Base-by-base conservation (phyloP, 2,113 vertebrate genomes). In the Brachypteracias leptosomus region DNA sequence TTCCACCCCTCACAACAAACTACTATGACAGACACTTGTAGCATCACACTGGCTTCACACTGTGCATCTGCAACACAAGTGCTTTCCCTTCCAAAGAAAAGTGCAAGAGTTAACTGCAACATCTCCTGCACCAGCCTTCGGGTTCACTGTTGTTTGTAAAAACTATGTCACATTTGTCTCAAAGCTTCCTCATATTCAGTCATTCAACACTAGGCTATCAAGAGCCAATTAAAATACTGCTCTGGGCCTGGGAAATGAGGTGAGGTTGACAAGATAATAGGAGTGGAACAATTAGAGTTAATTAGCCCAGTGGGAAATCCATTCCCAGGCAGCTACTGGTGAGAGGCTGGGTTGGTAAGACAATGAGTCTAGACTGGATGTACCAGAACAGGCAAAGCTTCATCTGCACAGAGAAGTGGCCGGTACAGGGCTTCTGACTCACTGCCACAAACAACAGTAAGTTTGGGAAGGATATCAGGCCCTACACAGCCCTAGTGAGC, bases 201-300 rank as follows among this genome's bases (percentile, higher is more conserved):
- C 96, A 96, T 81, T 97, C 96, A 95, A 86, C 92, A 73, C 80
- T 49, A 92, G 70, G 86, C 52, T 85, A 96, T 88, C 89, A 93
- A 95, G 65, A 89, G 83, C 76, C 83, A 94, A 94, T 96, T 96
- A 92, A 94, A 96, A 95, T 93, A 94, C 61, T 95, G 95, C 96
- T 95, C 65, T 87, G 94, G 95, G 96, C 93, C 80, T 95, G 93
- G 96, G 96, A 97, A 97, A 96, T 96, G 88, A 95, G 80, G 92
- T 95, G 88, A 96, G 61, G 88, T 93, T 95, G 96, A 95, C 95
- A 94, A 95, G 95, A 96, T 97, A 97, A 96, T 95, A 93, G 52
- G 73, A 93, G 80, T 84, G 65, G 66, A 96, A 96, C 94, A 97
- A 96, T 96, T 95, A 96, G 91, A 94, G 89, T 93, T 96, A 95